Evolutionary conservation across 2,888 invertebrate genomes (phyloP), one percentile per base, ranked within the genome.

Genomic region (Apantesis nais): DNA sequence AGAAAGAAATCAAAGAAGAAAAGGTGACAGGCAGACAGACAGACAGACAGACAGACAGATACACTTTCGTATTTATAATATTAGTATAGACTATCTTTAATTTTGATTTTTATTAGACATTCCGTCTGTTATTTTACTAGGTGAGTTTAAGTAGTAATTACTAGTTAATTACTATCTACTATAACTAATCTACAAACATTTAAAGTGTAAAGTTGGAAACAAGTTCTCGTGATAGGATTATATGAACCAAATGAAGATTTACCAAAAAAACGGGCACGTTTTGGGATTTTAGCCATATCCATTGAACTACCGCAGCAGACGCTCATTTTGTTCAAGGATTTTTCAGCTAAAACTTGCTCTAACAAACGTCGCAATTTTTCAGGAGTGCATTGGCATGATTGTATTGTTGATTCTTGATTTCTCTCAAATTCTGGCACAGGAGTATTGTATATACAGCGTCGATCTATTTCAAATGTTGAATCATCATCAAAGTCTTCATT

Each of bases 281-380:
- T 66, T 4, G 66, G 58, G 34, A 19, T 19, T 11, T 29, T 41
- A 41, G 9, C 19, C 62, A 19, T 29, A 19, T 63, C 41, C 29
- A 63, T 29, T 44, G 41, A 41, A 63, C 65, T 65, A n/a, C 65
- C 65, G 58, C 66, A 66, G 29, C 66, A 58, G 9, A 58, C 66
- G 16, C 55, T 48, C 4, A 48, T 16, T 16, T 41, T 48, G 1
- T 25, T 64, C 4, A 22, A n/a, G 3, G 31, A 34, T 39, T 66
- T 69, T 9, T 78, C 29, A 55, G 69, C 74, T 16, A 66, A 39
- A 11, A 66, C 29, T 75, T 69, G 52, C 67, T 75, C 65, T 60
- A 72, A 71, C 64, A 83, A 52, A 62, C 72, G 60, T 65, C 66
- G 67, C 37, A 79, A 66, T 52, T 22, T 74, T 73, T 88, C 87